Evolutionary conservation across 1,140 invertebrate genomes (phyloP).

Genomic region (Eriosoma lanigerum): DNA sequence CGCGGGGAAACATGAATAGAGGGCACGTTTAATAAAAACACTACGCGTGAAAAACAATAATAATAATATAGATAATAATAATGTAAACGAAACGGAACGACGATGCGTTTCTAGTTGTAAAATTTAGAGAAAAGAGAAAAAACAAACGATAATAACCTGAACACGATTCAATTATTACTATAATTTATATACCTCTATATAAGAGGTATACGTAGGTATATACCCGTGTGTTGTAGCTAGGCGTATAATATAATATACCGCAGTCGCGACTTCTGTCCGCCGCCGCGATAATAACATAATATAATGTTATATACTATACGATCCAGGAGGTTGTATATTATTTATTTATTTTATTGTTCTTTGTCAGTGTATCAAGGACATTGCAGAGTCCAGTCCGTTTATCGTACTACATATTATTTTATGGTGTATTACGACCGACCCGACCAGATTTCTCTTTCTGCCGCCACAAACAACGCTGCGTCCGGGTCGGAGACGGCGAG

Average conservation of each 20-base stretch:
- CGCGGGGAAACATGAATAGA: neutral
- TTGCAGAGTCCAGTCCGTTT: conserved; percentile 37
- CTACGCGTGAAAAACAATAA: conserved; percentile 7
- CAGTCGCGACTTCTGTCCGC: conserved; percentile 2
- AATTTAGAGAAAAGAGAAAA: conserved; percentile 24
- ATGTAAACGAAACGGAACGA: neutral
- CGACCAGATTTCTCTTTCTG: conserved; percentile 43
- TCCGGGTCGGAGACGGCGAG: conserved; percentile 26
- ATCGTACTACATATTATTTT: no score
- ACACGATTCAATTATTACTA: conserved; percentile 35
- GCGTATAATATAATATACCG: no score
- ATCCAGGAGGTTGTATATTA: conserved; percentile 20
- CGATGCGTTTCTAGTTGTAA: neutral
- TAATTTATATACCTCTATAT: neutral
- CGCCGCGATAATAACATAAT: no score
- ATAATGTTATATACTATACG: neutral
- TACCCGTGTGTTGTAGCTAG: no score
- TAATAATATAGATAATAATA: neutral
- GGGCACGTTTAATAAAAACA: neutral
- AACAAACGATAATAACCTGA: conserved; percentile 40
- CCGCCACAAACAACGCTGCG: neutral
- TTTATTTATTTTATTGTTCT: conserved; percentile 48
- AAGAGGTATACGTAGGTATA: neutral
- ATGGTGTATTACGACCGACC: no score
- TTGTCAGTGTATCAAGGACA: conserved; percentile 48